These are phyloP conservation scores for Magallana nippona DNA, from an alignment of 2,888 invertebrate species.

Conservation along the genomic window DNA sequence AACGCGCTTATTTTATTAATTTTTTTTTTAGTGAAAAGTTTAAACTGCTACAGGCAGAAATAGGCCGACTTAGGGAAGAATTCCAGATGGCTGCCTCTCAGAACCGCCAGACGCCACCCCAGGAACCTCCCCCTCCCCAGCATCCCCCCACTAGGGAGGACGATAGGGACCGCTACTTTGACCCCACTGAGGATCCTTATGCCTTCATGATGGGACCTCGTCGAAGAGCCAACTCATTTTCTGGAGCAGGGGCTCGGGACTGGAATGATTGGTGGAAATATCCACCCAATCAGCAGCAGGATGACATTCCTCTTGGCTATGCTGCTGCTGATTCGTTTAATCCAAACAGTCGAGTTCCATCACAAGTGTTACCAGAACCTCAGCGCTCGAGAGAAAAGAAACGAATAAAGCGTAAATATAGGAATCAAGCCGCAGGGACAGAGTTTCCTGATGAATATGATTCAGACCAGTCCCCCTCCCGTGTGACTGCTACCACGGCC, in stretches of 20 bases:
- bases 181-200: conserved; percentile 72
- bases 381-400: conserved; percentile 44
- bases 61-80: conserved; percentile 68
- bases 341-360: conserved; percentile 39
- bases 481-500: conserved; percentile 53
- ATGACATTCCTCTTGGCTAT: conserved; percentile 72
- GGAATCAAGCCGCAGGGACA: conserved; percentile 31
- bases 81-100: conserved; percentile 64
- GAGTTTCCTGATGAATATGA: conserved; percentile 56
- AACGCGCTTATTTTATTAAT: no score
- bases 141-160: conserved; percentile 53
- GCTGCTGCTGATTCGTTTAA: conserved; percentile 72
- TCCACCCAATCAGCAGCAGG: conserved; percentile 61
- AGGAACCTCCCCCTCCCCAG: conserved; percentile 54
- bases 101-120: conserved; percentile 53
- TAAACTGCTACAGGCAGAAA: conserved; percentile 69
- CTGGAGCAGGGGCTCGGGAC: conserved; percentile 67
- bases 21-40: conserved; percentile 63
- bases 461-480: conserved; percentile 62
- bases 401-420: conserved; percentile 45
- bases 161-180: conserved; percentile 69
- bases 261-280: conserved; percentile 71
- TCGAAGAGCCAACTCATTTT: conserved; percentile 73
- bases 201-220: conserved; percentile 74
- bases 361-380: conserved; percentile 44